Base-by-base conservation (phyloP, 2,113 vertebrate genomes). In the Corydoras sp. region DNA sequence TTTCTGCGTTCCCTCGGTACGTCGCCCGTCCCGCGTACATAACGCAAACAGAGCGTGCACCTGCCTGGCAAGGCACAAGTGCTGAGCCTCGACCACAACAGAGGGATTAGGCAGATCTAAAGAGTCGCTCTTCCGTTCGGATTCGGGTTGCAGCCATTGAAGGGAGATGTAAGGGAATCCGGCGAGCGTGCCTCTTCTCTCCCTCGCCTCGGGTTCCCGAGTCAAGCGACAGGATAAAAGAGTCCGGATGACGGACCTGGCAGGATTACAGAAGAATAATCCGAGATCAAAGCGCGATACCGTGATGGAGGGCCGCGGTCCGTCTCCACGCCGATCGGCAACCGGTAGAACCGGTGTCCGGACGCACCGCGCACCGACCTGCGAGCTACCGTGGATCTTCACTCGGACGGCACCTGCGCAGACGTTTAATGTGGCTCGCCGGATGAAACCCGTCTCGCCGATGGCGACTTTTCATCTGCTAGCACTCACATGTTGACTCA, bases 81-180 rank as follows among this genome's bases (percentile, higher is more conserved):
- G 3, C 55, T n/a, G 74, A 43, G 24, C 32, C 50, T 9, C 55
- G 11, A 69, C 59, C 65, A 69, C 71, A 77, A 79, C 58, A 79
- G 71, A 69, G 35, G 72, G 73, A 72, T 79, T 72, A 78, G 62
- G 63, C 58, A 62, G 74, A 65, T 66, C 71, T 70, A 75, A 62
- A 78, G 69, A 65, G 70, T 71, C 54, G 48, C 72, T 63, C 75
- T 77, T 80, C 80, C 68, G 55, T 62, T 77, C 55, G 48, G 73
- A 77, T 74, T 87, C 83, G 78, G 51, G 81, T 87, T 86, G 68
- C 82, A 71, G 30, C 59, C 72, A 83, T 79, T 74, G 70, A 81
- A 72, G 65, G 68, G 70, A 76, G 76, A 81, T 77, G 81, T 86
- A 86, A 87, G 71, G 62, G 76, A 80, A 86, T 83, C 82, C 51